Evolutionary conservation across 2,113 vertebrate genomes (phyloP).

Genomic region (Tachysurus vachellii): DNA sequence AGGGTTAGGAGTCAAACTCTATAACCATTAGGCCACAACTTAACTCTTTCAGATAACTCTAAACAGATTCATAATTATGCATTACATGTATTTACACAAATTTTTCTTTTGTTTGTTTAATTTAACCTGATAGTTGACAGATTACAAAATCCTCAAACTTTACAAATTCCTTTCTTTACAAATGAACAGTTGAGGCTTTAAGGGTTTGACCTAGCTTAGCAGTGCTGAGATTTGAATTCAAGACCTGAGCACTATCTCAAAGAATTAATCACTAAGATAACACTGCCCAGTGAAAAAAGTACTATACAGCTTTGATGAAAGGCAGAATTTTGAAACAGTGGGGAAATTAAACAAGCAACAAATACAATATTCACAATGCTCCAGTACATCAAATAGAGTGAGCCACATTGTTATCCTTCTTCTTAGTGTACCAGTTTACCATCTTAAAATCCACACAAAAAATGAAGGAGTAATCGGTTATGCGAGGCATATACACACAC

Average conservation of each 20-base stretch:
- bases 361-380: neutral
- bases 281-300: neutral
- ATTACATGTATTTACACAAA: neutral
- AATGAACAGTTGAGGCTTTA: neutral
- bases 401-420: neutral
- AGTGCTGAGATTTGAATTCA: neutral
- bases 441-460: slow-evolving; percentile 50
- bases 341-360: neutral
- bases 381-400: neutral
- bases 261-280: neutral
- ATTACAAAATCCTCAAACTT: neutral
- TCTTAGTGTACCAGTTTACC: slow-evolving; percentile 36
- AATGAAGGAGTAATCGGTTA: slow-evolving; percentile 64
- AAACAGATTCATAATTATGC: neutral
- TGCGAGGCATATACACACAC: slow-evolving; percentile 53
- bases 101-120: neutral
- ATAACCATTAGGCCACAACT: too few species aligned
- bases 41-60: too few species aligned
- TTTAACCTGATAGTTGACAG: neutral
- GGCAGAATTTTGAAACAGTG: neutral
- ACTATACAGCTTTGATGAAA: neutral
- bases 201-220: neutral
- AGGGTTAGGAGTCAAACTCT: too few species aligned
- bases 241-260: neutral
- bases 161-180: neutral